A percentile compares a stretch with the other conserved stretches of the same genome.
phyloP scores from a whole-genome alignment of 1,140 invertebrate genomes.

The Philopotamus ludificatus region DNA sequence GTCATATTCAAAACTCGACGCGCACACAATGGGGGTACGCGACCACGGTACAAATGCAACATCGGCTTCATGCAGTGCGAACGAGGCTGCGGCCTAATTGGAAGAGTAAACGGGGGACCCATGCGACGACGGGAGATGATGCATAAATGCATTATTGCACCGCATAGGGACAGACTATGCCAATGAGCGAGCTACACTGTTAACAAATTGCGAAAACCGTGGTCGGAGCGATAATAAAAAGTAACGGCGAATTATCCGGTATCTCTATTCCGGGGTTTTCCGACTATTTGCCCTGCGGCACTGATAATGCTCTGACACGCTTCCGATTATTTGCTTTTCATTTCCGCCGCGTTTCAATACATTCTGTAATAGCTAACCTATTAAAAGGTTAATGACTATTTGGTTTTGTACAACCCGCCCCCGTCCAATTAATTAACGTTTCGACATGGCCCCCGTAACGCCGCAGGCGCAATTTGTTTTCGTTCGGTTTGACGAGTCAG shows the following conservation, averaged over 20 bases:
- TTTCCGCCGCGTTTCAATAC: not conserved
- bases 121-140: slow-evolving; percentile 3
- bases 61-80: not conserved
- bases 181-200: too few relatives aligned
- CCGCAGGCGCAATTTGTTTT: not conserved
- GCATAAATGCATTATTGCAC: slow-evolving; percentile 20
- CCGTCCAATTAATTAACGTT: not conserved
- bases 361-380: not conserved
- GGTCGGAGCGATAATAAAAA: too few relatives aligned
- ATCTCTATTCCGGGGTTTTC: too few relatives aligned
- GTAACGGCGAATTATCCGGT: too few relatives aligned
- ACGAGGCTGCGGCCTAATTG: slow-evolving; percentile 1
- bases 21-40: slow-evolving; percentile 26
- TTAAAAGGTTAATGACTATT: not conserved
- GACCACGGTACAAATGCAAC: slow-evolving; percentile 6
- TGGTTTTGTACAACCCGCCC: not conserved
- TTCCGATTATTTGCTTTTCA: not conserved
- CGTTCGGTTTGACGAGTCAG: not conserved
- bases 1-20: slow-evolving; percentile 32
- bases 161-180: not conserved
- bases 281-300: not conserved
- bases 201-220: too few relatives aligned
- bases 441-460: not conserved
- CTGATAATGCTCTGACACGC: not conserved
- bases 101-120: slow-evolving; percentile 1